Evolutionary conservation across 2,797 vertebrate species (phyloP).

Genomic region (Yasuhikotakia modesta): DNA sequence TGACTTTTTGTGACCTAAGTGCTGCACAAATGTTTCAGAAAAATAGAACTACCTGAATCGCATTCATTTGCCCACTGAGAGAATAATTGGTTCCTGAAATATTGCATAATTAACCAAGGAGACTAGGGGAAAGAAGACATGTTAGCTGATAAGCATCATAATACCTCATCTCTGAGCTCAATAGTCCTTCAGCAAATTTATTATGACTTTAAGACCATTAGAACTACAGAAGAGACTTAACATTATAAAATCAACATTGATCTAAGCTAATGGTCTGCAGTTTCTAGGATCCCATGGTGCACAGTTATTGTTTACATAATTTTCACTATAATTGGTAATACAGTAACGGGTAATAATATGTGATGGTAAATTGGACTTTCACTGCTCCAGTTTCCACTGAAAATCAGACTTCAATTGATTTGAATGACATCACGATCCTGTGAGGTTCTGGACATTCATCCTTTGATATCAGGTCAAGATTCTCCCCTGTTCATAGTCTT

Average conservation of each 20-base stretch:
- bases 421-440: constrained; percentile 19
- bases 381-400: no score
- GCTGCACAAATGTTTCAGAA: constrained; percentile 58
- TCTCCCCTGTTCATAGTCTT: constrained; percentile 28
- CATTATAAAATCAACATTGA: constrained; percentile 22
- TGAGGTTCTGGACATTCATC: constrained; percentile 6
- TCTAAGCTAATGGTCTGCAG: constrained; percentile 15
- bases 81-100: constrained; percentile 77
- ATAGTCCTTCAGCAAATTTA: constrained; percentile 24
- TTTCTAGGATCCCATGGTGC: background rate
- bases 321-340: constrained; percentile 9
- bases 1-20: constrained; percentile 42
- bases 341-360: background rate
- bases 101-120: constrained; percentile 78
- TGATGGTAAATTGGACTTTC: background rate
- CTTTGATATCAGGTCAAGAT: constrained; percentile 38
- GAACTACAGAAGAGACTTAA: constrained; percentile 7
- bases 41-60: constrained; percentile 66
- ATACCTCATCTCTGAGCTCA: constrained; percentile 37
- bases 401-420: constrained; percentile 19
- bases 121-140: constrained; percentile 60
- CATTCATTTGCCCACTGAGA: constrained; percentile 75
- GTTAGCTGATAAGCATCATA: constrained; percentile 36
- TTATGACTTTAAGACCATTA: background rate
- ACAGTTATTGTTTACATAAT: background rate